Conservation (phyloP, 2,888 invertebrate species). For the Oxycera nigricornis region DNA sequence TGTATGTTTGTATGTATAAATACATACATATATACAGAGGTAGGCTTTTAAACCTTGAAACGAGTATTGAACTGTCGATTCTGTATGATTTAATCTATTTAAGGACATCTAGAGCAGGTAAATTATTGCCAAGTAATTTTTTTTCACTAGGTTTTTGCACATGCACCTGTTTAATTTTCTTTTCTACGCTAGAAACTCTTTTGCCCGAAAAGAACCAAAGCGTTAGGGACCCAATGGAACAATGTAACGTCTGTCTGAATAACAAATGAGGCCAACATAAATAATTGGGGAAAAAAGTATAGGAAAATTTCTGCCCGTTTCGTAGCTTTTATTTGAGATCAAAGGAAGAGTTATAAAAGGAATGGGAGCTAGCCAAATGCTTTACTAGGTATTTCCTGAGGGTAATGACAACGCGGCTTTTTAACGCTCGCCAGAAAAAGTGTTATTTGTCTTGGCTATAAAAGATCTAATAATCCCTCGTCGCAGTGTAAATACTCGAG, state of each 20-base stretch:
- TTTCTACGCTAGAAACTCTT: not conserved
- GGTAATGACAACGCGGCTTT: conserved; percentile 31
- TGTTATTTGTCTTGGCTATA: conserved; percentile 32
- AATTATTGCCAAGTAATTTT: not conserved
- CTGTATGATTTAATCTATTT: not conserved
- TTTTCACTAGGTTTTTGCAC: not conserved
- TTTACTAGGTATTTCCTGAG: not conserved
- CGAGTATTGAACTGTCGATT: too few relatives aligned
- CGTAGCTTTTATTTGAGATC: conserved; percentile 35
- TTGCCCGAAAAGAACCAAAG: not conserved
- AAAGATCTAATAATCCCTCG: conserved; percentile 30
- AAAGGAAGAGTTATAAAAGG: conserved; percentile 31
- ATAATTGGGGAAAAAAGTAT: conserved; percentile 17
- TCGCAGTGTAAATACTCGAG: conserved; percentile 37
- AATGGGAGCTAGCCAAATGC: conserved; percentile 6
- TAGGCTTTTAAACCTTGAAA: too few relatives aligned
- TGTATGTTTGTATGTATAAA: too few relatives aligned
- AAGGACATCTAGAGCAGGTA: not conserved
- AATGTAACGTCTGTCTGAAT: conserved; percentile 25
- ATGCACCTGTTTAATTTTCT: conserved; percentile 2
- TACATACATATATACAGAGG: too few relatives aligned
- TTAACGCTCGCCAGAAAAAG: conserved; percentile 13
- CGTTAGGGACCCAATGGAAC: not conserved
- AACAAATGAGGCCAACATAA: conserved; percentile 22
- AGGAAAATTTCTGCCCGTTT: conserved; percentile 18